A percentile compares a stretch with the other conserved stretches of the same genome.
Evolutionary conservation across 1,140 invertebrate genomes (phyloP).

Genomic region (Muscidifurax raptorellus): DNA sequence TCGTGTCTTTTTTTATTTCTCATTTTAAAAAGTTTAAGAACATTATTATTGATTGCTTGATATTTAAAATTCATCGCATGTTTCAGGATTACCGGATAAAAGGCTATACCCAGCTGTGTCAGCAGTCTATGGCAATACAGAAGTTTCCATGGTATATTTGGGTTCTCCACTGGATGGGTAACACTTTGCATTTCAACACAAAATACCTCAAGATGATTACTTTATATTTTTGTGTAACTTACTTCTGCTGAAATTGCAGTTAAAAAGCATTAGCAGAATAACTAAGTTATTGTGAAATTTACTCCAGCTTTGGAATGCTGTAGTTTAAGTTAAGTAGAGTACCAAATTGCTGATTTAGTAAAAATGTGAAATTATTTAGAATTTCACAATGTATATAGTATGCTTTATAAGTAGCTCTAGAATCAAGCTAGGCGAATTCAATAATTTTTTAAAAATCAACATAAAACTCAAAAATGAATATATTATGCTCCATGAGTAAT

Average conservation of each 20-base stretch:
- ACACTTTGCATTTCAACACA: constrained; percentile 67
- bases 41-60: not conserved
- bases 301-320: not conserved
- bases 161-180: constrained; percentile 96
- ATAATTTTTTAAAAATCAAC: not conserved
- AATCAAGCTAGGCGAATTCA: not conserved
- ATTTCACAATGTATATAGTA: constrained; percentile 32
- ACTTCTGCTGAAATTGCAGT: not conserved
- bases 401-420: not conserved
- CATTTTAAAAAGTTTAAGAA: not conserved
- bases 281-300: constrained; percentile 13
- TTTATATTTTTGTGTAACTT: not conserved
- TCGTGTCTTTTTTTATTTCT: not conserved
- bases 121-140: constrained; percentile 98
- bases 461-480: constrained; percentile 2
- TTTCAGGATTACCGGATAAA: constrained; percentile 91
- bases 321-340: not conserved
- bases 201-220: constrained; percentile 43
- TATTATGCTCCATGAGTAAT: not conserved
- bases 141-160: constrained; percentile 99
- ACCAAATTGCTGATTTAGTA: not conserved
- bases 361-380: constrained; percentile 31
- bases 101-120: constrained; percentile 97
- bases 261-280: not conserved
- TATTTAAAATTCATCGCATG: not conserved